A percentile compares a stretch with the other conserved stretches of the same genome.
phyloP scores from a whole-genome alignment of 30 jellyfish, hydroid and myxozoan species.

The Pseudorhiza aurosa region DNA sequence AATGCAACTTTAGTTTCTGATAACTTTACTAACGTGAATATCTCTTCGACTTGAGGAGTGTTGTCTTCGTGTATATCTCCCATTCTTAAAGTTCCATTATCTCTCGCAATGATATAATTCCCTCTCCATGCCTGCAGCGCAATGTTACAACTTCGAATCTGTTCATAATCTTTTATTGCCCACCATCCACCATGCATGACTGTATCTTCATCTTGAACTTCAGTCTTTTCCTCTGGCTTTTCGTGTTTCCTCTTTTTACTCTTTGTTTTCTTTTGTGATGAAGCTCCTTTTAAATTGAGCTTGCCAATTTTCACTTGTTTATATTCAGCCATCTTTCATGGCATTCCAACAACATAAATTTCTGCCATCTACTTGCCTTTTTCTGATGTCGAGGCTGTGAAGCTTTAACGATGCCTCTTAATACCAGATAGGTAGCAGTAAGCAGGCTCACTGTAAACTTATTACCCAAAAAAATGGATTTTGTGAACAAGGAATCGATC shows the following conservation, averaged over 20 bases:
- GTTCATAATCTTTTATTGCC: constrained; percentile 72
- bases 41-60: constrained; percentile 80
- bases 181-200: constrained; percentile 97
- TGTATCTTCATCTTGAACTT: constrained; percentile 78
- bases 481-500: neutral
- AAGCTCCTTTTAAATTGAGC: constrained; percentile 74
- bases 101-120: constrained; percentile 74
- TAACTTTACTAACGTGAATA: constrained; percentile 69
- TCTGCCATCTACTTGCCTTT: too few species aligned
- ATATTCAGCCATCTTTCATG: constrained; percentile 74
- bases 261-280: constrained; percentile 50
- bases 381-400: too few species aligned
- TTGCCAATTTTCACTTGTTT: constrained; percentile 90
- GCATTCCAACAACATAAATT: too few species aligned
- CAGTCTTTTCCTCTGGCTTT: constrained; percentile 25
- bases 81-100: constrained; percentile 74
- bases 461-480: neutral
- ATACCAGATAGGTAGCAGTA: too few species aligned
- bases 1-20: constrained; percentile 86
- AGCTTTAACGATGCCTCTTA: too few species aligned
- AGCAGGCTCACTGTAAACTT: too few species aligned
- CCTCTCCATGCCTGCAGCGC: constrained; percentile 72
- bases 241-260: constrained; percentile 48
- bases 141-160: constrained; percentile 72
- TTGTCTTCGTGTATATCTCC: constrained; percentile 71